Evolutionary conservation across 2,888 invertebrate species (phyloP).

Genomic region (Entomobrya proxima): DNA sequence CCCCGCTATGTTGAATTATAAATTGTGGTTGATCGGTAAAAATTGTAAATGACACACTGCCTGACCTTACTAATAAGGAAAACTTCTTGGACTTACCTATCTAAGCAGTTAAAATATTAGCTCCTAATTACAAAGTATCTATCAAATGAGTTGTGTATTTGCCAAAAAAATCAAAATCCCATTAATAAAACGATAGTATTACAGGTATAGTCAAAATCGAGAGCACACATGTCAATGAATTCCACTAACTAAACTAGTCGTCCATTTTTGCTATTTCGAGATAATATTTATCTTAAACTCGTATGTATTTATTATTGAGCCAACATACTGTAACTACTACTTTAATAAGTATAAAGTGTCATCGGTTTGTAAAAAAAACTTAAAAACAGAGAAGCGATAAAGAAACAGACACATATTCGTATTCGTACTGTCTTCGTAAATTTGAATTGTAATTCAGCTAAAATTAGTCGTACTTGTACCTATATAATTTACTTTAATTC

Average conservation of each 20-base stretch:
- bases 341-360: too few relatives aligned
- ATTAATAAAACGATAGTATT: slow-evolving; percentile 4
- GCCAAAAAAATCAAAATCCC: slow-evolving; percentile 24
- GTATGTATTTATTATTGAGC: too few relatives aligned
- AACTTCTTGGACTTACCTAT: background rate
- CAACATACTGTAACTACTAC: too few relatives aligned
- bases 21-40: background rate
- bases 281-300: background rate
- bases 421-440: too few relatives aligned
- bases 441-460: too few relatives aligned
- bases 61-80: slow-evolving; percentile 29
- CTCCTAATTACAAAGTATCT: background rate
- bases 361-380: too few relatives aligned
- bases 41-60: slow-evolving; percentile 49
- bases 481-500: too few relatives aligned
- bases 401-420: too few relatives aligned
- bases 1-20: too few relatives aligned
- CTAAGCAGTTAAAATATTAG: background rate
- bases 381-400: too few relatives aligned
- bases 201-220: background rate
- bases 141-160: slow-evolving; percentile 40
- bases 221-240: background rate
- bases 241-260: slow-evolving; percentile 16
- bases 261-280: slow-evolving; percentile 25
- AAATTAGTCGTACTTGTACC: too few relatives aligned